phyloP scores from a whole-genome alignment of 30 jellyfish, hydroid and myxozoan species.

The Chironex yamaguchii region DNA sequence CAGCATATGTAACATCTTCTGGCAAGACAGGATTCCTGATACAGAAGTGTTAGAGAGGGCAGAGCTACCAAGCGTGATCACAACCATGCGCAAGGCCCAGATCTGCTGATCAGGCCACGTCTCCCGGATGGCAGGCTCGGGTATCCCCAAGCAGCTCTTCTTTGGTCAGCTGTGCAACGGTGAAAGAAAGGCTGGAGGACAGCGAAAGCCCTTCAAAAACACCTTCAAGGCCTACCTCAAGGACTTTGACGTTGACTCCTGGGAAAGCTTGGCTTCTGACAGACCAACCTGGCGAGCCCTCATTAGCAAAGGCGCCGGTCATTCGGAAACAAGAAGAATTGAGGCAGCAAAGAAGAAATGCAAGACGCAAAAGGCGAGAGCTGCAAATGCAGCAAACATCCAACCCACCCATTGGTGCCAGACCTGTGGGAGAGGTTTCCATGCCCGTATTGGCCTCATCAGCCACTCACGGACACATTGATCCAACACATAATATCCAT shows the following conservation, averaged over 20 bases:
- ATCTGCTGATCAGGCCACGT: too few species aligned
- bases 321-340: neutral
- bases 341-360: neutral
- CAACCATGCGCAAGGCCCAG: too few species aligned
- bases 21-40: too few species aligned
- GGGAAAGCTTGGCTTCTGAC: conserved; percentile 15
- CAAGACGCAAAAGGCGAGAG: conserved; percentile 9
- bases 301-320: conserved; percentile 19
- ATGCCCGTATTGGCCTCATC: conserved; percentile 17
- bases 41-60: too few species aligned
- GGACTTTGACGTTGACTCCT: conserved; percentile 1
- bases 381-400: neutral
- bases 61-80: too few species aligned
- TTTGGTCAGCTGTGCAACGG: too few species aligned
- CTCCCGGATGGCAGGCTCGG: too few species aligned
- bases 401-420: conserved; percentile 9
- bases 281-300: conserved; percentile 14
- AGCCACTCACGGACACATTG: conserved; percentile 27
- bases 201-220: conserved; percentile 2
- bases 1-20: too few species aligned
- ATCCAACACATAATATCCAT: neutral
- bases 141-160: too few species aligned
- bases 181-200: too few species aligned
- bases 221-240: conserved; percentile 1
- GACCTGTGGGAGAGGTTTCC: conserved; percentile 15